A percentile compares a stretch with the other conserved stretches of the same genome.
Evolutionary conservation across 2,797 vertebrate genomes (phyloP).

Genomic region (Podarcis siculus): DNA sequence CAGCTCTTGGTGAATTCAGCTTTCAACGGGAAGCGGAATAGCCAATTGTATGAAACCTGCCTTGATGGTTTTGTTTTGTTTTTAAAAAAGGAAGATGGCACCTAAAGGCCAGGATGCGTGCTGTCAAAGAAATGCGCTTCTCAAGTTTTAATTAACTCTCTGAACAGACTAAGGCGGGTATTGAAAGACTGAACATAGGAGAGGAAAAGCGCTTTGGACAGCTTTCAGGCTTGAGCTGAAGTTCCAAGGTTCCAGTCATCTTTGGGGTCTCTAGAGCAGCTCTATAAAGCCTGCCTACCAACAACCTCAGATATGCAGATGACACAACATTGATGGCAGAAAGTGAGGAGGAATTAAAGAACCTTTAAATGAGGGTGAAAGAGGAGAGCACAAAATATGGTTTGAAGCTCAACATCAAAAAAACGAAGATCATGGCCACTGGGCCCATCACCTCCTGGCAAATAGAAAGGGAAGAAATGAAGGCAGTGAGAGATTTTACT

Average conservation of each 20-base stretch:
- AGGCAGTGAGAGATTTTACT: too few relatives aligned
- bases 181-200: background rate
- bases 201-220: background rate
- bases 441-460: too few relatives aligned
- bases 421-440: too few relatives aligned
- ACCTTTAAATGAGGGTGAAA: too few relatives aligned
- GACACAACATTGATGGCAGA: too few relatives aligned
- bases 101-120: conserved; percentile 54
- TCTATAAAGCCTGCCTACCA: too few relatives aligned
- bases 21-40: conserved; percentile 52
- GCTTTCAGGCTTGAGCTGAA: background rate
- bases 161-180: background rate
- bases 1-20: conserved; percentile 40
- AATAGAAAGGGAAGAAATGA: too few relatives aligned
- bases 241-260: background rate
- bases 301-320: too few relatives aligned
- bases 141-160: conserved; percentile 40
- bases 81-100: background rate
- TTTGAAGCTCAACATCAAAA: too few relatives aligned
- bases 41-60: conserved; percentile 28
- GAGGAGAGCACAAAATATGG: too few relatives aligned
- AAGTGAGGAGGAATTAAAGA: too few relatives aligned
- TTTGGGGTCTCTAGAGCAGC: background rate
- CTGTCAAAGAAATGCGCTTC: conserved; percentile 5
- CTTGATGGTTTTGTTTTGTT: background rate